Base-by-base conservation (phyloP, 2,888 invertebrate genomes). In the Cephalotes varians region DNA sequence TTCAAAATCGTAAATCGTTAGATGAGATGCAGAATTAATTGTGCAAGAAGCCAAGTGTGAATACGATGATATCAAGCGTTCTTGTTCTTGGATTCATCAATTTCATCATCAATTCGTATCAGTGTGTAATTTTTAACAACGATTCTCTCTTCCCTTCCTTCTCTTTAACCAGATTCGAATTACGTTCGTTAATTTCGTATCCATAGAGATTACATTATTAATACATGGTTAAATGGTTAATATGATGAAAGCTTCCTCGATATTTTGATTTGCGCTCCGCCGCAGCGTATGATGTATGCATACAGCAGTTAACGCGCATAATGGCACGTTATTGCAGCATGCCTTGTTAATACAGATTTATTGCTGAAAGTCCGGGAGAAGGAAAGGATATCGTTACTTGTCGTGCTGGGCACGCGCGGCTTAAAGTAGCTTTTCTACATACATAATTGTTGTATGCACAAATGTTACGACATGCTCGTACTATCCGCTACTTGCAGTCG, bases 261-360 rank as follows among this genome's bases (percentile, higher is more conserved):
- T 65, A 77, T 56, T 67, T 56, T 54, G 37, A 64, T 49, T 56
- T 40, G 28, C 28, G 40, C n/a, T 54, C 40, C 15, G 31, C 40
- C 12, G 4, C 21, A 21, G 12, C 28, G 21, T 40, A 25, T 81
- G 34, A 71, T 47, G 18, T 56, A 64, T 72, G 49, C 40, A 15
- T 49, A 47, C 56, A 49, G 65, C 56, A 49, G 65, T 65, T 83
- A 73, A 83, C 28, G 72, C 2, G 28, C 28, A 65, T 83, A 83
- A 81, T 73, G 44, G 72, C 56, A 21, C 44, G 72, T 72, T 83
- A 83, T 69, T 72, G 51, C 64, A 25, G 62, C 67, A 49, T 44
- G 62, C 56, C 64, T 69, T 51, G 83, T 83, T 85, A 85, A 85
- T 85, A 74, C 81, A 85, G 85, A 85, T 84, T 85, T 85, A 85